Base-by-base conservation (phyloP, 2,888 invertebrate species). In the Tipula unca region DNA sequence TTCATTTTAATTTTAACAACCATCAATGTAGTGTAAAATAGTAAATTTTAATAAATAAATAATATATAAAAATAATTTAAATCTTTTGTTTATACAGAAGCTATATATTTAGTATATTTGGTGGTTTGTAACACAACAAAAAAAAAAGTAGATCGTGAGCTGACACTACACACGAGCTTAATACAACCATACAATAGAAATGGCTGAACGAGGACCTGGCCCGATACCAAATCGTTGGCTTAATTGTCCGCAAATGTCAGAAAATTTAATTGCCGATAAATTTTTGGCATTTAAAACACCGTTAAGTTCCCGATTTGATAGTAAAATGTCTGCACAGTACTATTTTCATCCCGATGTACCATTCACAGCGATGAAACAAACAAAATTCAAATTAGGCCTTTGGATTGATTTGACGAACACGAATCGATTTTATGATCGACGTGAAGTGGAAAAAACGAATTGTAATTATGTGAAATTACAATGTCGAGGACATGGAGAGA, bases 331-430 rank as follows among this genome's bases (percentile, higher is more conserved):
- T 1, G 94, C 95, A 87, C 94, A 94, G 88, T 94, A 94, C 90
- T 93, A 96, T 48, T 99, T 99, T 90, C 94, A 94, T 42, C 95
- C 98, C 0, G 94, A 95, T 85, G 98, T 99, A 96, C 91, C 99
- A 48, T 95, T 99, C 88, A 92, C 93, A 83, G 94, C 94, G 85
- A 93, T 96, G 89, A 96, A 95, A 90, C 93, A 93, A 86, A 93
- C 95, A 88, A 96, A 96, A 92, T 95, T 96, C 91, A 97, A 96
- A 89, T 91, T 99, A 86, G 99, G 99, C 0, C 90, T 99, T 29
- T 98, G 99, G 97, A 95, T 99, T 87, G 99, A 99, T 91, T 92
- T 99, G 87, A 99, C 99, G 0, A 98, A 99, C 89, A 99, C 99
- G 0, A 94, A 92, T 87, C 93, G 99, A 86, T 99, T 98, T 91